Evolutionary conservation across 2,797 vertebrate genomes (phyloP), one percentile per base, ranked within the genome.

Genomic region (Lepus townsendii): DNA sequence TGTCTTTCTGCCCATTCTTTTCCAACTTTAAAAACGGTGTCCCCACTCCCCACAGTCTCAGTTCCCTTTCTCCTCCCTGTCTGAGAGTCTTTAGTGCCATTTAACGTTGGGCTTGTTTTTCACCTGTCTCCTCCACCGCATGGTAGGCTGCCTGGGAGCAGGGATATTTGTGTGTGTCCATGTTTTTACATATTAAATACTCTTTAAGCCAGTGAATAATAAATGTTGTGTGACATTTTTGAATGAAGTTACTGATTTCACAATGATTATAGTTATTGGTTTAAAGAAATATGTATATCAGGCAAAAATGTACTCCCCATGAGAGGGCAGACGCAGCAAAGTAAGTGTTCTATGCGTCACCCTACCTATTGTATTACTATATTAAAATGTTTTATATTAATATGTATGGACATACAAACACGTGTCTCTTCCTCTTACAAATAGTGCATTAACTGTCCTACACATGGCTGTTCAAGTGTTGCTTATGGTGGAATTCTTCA

Each of bases 331-430:
- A 22, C 26, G 82, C 11, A 47, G 17, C 78, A 60, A 63, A 77
- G 19, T 27, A 50, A 65, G 14, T 65, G 10, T 32, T 38, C 20
- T 86, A 0, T 69, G 38, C 57, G 19, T 71, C 77, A 27, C 50
- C 24, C 26, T 83, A 35, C 20, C 3, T 6, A 13, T 9, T 76
- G 52, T 57, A 88, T 83, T 47, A 9, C 42, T 52, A 62, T 50
- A 50, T 42, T 42, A 47, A 85, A 65, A 30, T 69, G 68, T 26
- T 57, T 57, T 57, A 57, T 57, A 42, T 57, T 57, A 77, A 7
- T 4, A 2, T 57, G 2, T 66, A 0, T 50, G 20, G 32, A 1
- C 9, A 20, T 85, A 9, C 2, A 65, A 3, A 62, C 3, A 22
- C 47, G 7, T 50, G 6, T 90, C 24, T 47, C 10, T 69, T 54